Evolutionary conservation across 2,113 vertebrate genomes (phyloP), one percentile per base, ranked within the genome.

Genomic region (Rutilus rutilus): DNA sequence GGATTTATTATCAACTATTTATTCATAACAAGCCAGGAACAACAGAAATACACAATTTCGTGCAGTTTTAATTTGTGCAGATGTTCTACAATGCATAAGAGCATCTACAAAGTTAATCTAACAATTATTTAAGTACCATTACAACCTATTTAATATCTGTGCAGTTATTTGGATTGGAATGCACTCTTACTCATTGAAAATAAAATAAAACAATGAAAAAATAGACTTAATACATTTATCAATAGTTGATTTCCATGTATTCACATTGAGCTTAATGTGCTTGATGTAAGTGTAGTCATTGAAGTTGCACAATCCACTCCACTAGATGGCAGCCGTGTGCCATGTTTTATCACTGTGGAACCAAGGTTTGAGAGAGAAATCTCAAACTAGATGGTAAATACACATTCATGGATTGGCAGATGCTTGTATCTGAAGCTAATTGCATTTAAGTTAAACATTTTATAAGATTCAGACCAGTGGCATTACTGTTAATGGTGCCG

Each of bases 261-360:
- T 83, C 47, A 17, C 65, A 6, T n/a, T n/a, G 30, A 73, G 6
- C 23, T 57, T 7, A 14, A 21, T 25, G 3, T 42, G 23, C 14
- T 54, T 83, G 6, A 71, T 23, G 12, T 75, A 10, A 19, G 21
- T 62, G 21, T 17, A 30, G 17, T 65, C 39, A 65, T 64, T 81
- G 3, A 47, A 62, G 27, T 50, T 19, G 50, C 50, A 57, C 23
- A 57, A 7, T 23, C 21, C 36, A 23, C 5, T 47, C 62, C 89
- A 89, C 89, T 74, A 87, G 89, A 47, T 86, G 83, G 57, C 62
- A 57, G 81, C 12, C 84, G 42, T 23, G 27, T 60, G 62, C 52
- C 62, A 82, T 36, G 30, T 39, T 50, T 42, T 25, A 71, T 14
- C 27, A 23, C 6, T 50, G 6, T 42, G 33, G 15, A 54, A 7